Evolutionary conservation across 2,113 vertebrate species (phyloP).

Genomic region (Nyctereutes procyonoides): DNA sequence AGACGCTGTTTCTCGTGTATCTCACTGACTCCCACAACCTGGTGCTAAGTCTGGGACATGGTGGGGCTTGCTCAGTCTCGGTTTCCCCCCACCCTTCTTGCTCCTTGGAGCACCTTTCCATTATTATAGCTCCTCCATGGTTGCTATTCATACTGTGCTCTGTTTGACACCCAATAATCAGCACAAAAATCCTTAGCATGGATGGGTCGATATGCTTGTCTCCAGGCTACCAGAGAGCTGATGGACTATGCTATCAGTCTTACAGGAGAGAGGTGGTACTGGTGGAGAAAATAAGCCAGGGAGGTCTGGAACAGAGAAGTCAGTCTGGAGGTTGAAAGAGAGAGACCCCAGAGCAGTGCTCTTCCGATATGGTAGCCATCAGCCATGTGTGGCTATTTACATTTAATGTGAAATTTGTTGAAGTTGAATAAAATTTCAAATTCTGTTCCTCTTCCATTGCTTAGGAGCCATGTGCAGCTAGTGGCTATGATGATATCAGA

Average conservation of each 20-base stretch:
- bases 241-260: neutral
- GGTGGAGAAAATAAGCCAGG: neutral
- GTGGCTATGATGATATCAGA: neutral
- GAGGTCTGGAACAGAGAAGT: neutral
- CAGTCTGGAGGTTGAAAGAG: neutral
- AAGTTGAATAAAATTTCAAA: neutral
- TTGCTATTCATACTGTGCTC: neutral
- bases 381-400: neutral
- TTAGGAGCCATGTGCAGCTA: neutral
- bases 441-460: neutral
- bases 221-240: neutral
- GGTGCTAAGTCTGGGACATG: neutral
- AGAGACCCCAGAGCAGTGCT: neutral
- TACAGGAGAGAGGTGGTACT: neutral
- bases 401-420: neutral
- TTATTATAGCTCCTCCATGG: neutral
- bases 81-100: too few species aligned
- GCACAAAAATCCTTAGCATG: neutral
- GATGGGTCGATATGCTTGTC: neutral
- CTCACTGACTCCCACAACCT: neutral
- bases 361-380: neutral
- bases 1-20: neutral
- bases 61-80: neutral
- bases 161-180: neutral
- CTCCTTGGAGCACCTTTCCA: neutral